These are phyloP conservation scores for Myotis davidii DNA, from an alignment of 2,113 vertebrate genomes.

Conservation along the genomic window DNA sequence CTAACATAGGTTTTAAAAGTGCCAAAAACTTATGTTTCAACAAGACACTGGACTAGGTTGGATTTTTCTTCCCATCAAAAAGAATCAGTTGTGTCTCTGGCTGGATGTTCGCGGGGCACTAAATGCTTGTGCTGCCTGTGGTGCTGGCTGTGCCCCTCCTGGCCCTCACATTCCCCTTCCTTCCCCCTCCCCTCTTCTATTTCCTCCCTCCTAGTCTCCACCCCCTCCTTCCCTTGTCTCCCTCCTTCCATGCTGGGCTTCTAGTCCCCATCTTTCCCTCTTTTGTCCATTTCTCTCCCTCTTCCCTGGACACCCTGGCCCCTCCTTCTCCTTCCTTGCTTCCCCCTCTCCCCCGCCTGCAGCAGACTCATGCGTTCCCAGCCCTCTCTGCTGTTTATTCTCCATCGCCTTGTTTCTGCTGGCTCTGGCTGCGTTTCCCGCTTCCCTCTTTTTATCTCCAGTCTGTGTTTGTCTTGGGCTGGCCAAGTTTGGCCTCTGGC, in stretches of 20 bases:
- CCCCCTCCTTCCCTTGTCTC: neutral
- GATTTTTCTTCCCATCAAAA: neutral
- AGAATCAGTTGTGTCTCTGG: neutral
- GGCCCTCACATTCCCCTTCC: neutral
- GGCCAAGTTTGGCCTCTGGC: constrained; percentile 65
- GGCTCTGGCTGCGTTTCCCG: constrained; percentile 7
- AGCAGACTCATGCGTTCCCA: neutral
- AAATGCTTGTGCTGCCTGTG: neutral
- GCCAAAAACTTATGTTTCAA: constrained; percentile 12
- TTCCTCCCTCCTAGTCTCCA: neutral
- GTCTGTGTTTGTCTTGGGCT: constrained; percentile 64
- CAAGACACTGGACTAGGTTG: neutral
- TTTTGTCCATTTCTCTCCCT: neutral
- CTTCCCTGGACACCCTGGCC: neutral
- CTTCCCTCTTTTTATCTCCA: constrained; percentile 49
- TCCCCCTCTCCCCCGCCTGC: neutral
- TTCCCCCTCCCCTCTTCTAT: neutral
- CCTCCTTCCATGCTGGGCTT: neutral
- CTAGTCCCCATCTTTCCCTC: neutral
- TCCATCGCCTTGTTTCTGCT: neutral
- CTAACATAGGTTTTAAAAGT: constrained; percentile 14
- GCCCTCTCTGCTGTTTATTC: constrained; percentile 32
- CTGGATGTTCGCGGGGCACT: neutral
- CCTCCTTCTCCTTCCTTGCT: neutral
- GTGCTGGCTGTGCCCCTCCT: neutral